Conservation (phyloP, 2,113 vertebrate genomes). For the Carlito syrichta region DNA sequence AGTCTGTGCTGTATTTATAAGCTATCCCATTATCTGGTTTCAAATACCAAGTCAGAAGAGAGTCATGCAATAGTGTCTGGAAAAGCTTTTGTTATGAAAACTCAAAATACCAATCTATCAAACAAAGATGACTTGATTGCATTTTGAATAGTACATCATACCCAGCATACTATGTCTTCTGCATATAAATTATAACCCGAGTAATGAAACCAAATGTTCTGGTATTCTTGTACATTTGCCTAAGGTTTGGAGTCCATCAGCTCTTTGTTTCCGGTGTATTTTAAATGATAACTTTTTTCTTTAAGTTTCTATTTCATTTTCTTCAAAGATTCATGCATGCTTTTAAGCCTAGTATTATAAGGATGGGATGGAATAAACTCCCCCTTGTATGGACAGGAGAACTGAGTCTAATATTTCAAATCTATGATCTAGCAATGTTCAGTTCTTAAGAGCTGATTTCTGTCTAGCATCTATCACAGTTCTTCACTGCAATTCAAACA, state of each 20-base stretch:
- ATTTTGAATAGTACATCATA: conserved; percentile 67
- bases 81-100: conserved; percentile 78
- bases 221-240: background rate
- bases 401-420: background rate
- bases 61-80: conserved; percentile 69
- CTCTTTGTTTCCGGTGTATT: background rate
- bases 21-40: conserved; percentile 79
- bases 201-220: conserved; percentile 40
- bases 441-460: background rate
- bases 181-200: conserved; percentile 58
- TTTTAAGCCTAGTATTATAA: background rate
- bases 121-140: conserved; percentile 65
- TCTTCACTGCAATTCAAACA: background rate
- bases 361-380: background rate
- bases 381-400: background rate
- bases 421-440: background rate
- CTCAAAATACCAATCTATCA: conserved; percentile 74
- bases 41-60: conserved; percentile 71
- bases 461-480: background rate
- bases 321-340: background rate
- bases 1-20: conserved; percentile 75
- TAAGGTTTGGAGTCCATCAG: background rate
- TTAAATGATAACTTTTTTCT: background rate
- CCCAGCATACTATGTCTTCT: conserved; percentile 29
- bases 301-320: conserved; percentile 8